Evolutionary conservation across 2,888 invertebrate genomes (phyloP).

Genomic region (Timema podura): DNA sequence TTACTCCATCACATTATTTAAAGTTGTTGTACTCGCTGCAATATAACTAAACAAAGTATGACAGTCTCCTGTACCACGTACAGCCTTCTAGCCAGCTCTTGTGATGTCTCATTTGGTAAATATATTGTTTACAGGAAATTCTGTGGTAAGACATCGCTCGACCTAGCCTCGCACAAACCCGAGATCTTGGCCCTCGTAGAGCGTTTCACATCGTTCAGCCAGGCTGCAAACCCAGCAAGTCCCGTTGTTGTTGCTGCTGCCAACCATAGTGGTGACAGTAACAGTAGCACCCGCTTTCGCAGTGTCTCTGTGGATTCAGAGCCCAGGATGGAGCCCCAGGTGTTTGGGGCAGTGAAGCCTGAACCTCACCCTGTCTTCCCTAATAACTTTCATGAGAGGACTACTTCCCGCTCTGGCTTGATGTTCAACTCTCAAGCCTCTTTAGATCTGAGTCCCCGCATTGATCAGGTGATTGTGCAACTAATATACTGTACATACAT

Average conservation of each 20-base stretch:
- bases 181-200: conserved; percentile 39
- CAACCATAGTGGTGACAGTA: conserved; percentile 23
- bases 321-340: not conserved
- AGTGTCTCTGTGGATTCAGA: conserved; percentile 17
- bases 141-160: conserved; percentile 43
- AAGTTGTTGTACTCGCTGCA: no score
- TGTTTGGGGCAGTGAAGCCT: not conserved
- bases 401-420: not conserved
- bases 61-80: no score
- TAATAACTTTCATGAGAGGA: conserved; percentile 2
- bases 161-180: conserved; percentile 43
- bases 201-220: conserved; percentile 28
- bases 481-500: no score
- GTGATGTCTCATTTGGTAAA: no score
- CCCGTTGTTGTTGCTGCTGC: conserved; percentile 18
- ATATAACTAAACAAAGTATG: no score
- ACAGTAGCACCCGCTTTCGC: conserved; percentile 11
- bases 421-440: conserved; percentile 27
- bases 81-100: no score
- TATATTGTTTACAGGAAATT: conserved; percentile 40
- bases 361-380: no score
- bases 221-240: not conserved
- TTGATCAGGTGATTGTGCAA: conserved; percentile 33
- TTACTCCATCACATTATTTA: no score
- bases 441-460: conserved; percentile 34